Percentiles rank a stretch among this genome's conserved stretches.
These are phyloP conservation scores for Xanthorhoe spadicearia DNA, from an alignment of 2,888 invertebrate genomes.

Conservation along the genomic window DNA sequence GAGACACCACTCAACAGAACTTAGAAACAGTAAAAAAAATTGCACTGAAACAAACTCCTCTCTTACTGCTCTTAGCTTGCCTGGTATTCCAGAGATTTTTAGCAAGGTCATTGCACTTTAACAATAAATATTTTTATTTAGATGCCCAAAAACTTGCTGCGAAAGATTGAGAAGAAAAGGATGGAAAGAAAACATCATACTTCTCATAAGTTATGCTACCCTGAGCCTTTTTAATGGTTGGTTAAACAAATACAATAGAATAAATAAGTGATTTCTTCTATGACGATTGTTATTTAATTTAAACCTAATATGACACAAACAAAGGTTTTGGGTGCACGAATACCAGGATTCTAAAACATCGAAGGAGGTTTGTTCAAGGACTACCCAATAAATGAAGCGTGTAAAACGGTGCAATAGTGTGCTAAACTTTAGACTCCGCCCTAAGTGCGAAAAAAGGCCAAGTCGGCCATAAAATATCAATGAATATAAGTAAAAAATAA, in stretches of 20 bases:
- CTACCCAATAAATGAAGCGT: constrained; percentile 14
- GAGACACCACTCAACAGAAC: neutral
- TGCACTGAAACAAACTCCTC: neutral
- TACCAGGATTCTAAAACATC: constrained; percentile 11
- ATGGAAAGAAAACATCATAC: neutral
- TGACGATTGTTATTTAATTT: too few species aligned
- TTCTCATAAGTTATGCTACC: neutral
- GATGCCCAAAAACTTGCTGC: too few species aligned
- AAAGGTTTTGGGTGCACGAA: neutral
- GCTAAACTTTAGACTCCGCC: constrained; percentile 20
- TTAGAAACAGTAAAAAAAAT: neutral
- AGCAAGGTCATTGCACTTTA: neutral
- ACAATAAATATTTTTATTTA: neutral
- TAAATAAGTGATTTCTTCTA: too few species aligned
- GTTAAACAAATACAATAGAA: constrained; percentile 4
- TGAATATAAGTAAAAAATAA: constrained; percentile 11
- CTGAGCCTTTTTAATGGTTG: neutral
- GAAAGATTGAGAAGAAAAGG: too few species aligned
- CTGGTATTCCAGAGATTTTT: constrained; percentile 24
- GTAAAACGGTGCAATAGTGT: constrained; percentile 12
- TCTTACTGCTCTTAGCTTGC: constrained; percentile 12
- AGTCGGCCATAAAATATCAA: constrained; percentile 9
- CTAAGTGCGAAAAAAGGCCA: constrained; percentile 9
- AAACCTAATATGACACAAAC: too few species aligned
- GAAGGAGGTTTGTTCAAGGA: constrained; percentile 10